phyloP scores from a whole-genome alignment of 2,888 invertebrate genomes.

The Coelogynopora nodosa region DNA sequence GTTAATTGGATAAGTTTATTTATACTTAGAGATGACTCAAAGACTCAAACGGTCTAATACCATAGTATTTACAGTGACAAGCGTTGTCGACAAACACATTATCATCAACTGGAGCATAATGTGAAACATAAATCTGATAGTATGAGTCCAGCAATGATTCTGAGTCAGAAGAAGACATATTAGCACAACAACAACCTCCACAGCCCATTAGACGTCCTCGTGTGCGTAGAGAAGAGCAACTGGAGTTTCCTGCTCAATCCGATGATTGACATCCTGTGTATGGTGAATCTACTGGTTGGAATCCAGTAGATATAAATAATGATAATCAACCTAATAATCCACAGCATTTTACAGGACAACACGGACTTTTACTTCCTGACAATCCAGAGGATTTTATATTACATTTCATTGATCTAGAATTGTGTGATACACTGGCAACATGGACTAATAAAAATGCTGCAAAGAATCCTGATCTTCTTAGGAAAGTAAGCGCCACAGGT shows the following conservation, averaged over 20 bases:
- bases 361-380: slow-evolving; percentile 33
- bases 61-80: slow-evolving; percentile 1
- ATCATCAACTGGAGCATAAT: slow-evolving; percentile 12
- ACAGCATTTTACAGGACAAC: background rate
- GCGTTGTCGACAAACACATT: background rate
- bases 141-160: slow-evolving; percentile 19
- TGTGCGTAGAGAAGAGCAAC: slow-evolving; percentile 14
- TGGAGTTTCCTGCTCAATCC: slow-evolving; percentile 31
- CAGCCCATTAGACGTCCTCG: slow-evolving; percentile 5
- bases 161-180: slow-evolving; percentile 10
- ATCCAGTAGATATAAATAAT: background rate
- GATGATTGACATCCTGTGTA: background rate
- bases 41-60: slow-evolving; percentile 24
- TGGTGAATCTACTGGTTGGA: background rate
- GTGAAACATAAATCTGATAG: slow-evolving; percentile 1
- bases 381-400: slow-evolving; percentile 33
- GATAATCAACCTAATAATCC: background rate
- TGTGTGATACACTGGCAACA: slow-evolving; percentile 29
- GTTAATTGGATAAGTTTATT: background rate
- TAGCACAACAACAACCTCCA: slow-evolving; percentile 23
- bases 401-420: slow-evolving; percentile 31
- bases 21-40: background rate
- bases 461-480: background rate
- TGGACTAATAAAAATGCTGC: slow-evolving; percentile 33
- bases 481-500: slow-evolving; percentile 9